A percentile compares a stretch with the other conserved stretches of the same genome.
These are phyloP conservation scores for Electrona antarctica DNA, from an alignment of 2,113 vertebrate genomes.

Conservation along the genomic window DNA sequence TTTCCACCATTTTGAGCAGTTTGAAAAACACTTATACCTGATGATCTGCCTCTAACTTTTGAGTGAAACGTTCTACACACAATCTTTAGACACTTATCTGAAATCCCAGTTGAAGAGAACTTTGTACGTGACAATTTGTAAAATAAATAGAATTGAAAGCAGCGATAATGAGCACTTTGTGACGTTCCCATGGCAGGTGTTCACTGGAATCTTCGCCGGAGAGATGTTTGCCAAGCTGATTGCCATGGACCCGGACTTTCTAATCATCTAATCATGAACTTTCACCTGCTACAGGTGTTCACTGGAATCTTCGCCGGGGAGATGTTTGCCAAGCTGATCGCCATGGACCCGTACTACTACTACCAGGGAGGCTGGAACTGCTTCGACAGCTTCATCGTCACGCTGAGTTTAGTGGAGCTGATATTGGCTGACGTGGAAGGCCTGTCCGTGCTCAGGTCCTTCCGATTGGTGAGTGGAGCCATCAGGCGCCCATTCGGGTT, in stretches of 20 bases:
- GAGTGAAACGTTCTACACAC: no score
- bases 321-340: slow-evolving; percentile 97
- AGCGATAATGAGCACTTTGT: no score
- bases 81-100: no score
- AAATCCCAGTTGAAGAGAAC: no score
- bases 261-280: no score
- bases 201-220: slow-evolving; percentile 97
- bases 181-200: slow-evolving; percentile 80
- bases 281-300: slow-evolving; percentile 84
- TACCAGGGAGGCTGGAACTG: slow-evolving; percentile 99
- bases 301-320: slow-evolving; percentile 98
- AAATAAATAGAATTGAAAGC: no score
- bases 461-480: slow-evolving; percentile 90
- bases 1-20: no score
- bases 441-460: slow-evolving; percentile 96
- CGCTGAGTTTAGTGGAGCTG: slow-evolving; percentile 96
- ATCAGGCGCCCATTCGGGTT: no score
- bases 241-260: slow-evolving; percentile 96
- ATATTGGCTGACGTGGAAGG: slow-evolving; percentile 93
- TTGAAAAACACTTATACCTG: no score
- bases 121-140: no score
- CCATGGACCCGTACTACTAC: slow-evolving; percentile 99
- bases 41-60: no score
- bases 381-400: slow-evolving; percentile 98
- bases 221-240: slow-evolving; percentile 98